Evolutionary conservation across 64 coral and sea anemone species (phyloP).

Genomic region (Stylophora pistillata): DNA sequence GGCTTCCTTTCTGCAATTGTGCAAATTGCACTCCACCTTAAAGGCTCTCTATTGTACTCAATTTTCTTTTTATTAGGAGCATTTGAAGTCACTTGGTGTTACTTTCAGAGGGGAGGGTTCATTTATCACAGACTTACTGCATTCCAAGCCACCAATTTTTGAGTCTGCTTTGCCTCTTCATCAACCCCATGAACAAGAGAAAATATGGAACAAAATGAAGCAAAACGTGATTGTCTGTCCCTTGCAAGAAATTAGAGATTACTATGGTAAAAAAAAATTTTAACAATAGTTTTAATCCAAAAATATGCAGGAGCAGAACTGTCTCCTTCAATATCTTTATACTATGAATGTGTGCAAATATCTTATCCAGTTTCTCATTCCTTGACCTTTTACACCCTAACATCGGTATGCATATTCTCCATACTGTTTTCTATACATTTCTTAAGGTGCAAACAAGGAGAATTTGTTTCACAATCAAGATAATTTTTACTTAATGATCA

Average conservation of each 20-base stretch:
- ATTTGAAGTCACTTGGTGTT: slow-evolving; percentile 7
- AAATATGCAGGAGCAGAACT: too few species aligned
- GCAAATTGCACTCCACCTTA: not conserved
- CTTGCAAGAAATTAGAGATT: slow-evolving; percentile 92
- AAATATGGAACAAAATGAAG: slow-evolving; percentile 94
- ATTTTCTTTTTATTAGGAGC: not conserved
- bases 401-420: too few species aligned
- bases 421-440: too few species aligned
- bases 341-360: too few species aligned
- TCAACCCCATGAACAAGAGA: slow-evolving; percentile 64
- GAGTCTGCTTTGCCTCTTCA: slow-evolving; percentile 88
- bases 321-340: too few species aligned
- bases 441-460: too few species aligned
- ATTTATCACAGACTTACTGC: slow-evolving; percentile 70
- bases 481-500: too few species aligned
- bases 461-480: too few species aligned
- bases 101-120: slow-evolving; percentile 57
- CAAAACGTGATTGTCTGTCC: slow-evolving; percentile 86
- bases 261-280: slow-evolving; percentile 67
- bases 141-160: slow-evolving; percentile 87
- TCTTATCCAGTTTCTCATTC: too few species aligned
- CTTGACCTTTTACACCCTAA: too few species aligned
- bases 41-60: not conserved
- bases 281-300: too few species aligned
- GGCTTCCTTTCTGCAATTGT: too few species aligned